Percentiles rank a stretch among this genome's conserved stretches.
These are phyloP conservation scores for Brachionus calyciflorus DNA, from an alignment of 1,140 invertebrate species.

Conservation along the genomic window DNA sequence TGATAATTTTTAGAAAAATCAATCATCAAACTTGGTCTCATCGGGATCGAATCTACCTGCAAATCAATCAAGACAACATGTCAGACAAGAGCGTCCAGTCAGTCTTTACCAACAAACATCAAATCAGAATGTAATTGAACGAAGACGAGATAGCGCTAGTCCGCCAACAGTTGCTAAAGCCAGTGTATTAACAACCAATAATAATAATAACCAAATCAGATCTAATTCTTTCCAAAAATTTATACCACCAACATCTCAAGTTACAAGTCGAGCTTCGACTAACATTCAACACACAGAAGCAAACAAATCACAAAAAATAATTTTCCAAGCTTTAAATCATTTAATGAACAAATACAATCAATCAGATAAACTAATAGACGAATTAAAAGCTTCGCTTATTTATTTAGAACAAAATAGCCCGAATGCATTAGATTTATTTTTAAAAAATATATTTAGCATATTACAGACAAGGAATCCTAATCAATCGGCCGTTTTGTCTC, in stretches of 20 bases:
- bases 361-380: constrained; percentile 15
- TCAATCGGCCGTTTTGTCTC: too few species aligned
- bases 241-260: not conserved
- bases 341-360: not conserved
- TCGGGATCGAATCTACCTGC: too few species aligned
- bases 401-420: not conserved
- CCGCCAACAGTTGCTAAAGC: not conserved
- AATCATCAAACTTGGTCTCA: not conserved
- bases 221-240: not conserved
- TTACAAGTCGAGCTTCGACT: not conserved
- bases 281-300: not conserved
- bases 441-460: constrained; percentile 19
- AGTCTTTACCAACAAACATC: not conserved
- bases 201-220: not conserved
- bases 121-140: not conserved
- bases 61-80: not conserved
- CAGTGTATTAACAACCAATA: not conserved
- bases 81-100: not conserved
- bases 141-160: too few species aligned
- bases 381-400: not conserved
- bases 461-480: not conserved
- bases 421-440: constrained; percentile 8
- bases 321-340: constrained; percentile 10
- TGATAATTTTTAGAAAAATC: not conserved
- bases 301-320: not conserved